Conservation (phyloP, 1,140 invertebrate genomes). For the Drosophila erecta region DNA sequence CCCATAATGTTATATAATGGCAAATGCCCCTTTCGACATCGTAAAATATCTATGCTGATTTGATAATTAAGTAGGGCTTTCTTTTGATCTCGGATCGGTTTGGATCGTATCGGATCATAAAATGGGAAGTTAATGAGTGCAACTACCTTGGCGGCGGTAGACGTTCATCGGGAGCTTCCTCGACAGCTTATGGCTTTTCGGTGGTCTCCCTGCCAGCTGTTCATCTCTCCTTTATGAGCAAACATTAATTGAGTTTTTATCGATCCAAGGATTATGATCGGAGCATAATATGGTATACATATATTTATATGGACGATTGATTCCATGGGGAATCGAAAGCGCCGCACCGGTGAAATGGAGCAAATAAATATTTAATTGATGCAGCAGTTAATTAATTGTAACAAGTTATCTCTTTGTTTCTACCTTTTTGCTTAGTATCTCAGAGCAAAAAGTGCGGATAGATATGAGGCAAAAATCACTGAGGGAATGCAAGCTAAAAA, state of each 20-base stretch:
- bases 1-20: background rate
- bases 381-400: conserved; percentile 78
- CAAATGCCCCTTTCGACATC: background rate
- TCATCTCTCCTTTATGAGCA: conserved; percentile 16
- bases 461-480: conserved; percentile 58
- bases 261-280: conserved; percentile 61
- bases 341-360: conserved; percentile 33
- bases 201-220: conserved; percentile 38
- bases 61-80: conserved; percentile 14
- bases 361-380: conserved; percentile 72
- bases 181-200: conserved; percentile 20
- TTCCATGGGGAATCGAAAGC: conserved; percentile 47
- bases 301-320: background rate
- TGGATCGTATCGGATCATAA: conserved; percentile 8
- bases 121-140: conserved; percentile 10
- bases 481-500: conserved; percentile 16
- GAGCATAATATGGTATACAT: background rate
- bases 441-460: conserved; percentile 37
- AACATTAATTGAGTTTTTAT: conserved; percentile 78
- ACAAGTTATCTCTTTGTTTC: conserved; percentile 47
- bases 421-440: conserved; percentile 10
- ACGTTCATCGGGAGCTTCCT: background rate
- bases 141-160: background rate
- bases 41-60: conserved; percentile 22
- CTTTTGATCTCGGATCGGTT: conserved; percentile 4